A percentile compares a stretch with the other conserved stretches of the same genome.
These are phyloP conservation scores for Ciconia stormi DNA, from an alignment of 2,113 vertebrate species.

Conservation along the genomic window DNA sequence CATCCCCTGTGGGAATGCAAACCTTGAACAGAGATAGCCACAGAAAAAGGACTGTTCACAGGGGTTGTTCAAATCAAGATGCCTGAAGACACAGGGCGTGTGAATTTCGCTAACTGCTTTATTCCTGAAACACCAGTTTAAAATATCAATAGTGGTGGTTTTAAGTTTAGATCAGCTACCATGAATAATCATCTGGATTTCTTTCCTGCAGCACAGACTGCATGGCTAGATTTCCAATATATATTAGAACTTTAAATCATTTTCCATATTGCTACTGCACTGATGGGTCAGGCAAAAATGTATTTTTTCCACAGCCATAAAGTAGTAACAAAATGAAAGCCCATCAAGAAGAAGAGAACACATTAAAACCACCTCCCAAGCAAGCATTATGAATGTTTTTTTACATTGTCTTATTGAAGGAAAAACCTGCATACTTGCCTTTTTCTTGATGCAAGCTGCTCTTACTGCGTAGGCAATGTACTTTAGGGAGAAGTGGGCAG, in stretches of 20 bases:
- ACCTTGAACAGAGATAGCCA: conserved; percentile 65
- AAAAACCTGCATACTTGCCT: not conserved
- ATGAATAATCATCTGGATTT: not conserved
- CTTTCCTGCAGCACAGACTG: not conserved
- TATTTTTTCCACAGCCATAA: not conserved
- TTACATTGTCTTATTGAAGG: not conserved
- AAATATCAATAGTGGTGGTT: not conserved
- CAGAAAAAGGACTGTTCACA: conserved; percentile 1
- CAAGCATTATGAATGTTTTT: not conserved
- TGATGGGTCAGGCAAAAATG: not conserved
- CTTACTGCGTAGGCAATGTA: not conserved
- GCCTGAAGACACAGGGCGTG: not conserved
- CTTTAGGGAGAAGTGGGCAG: not conserved
- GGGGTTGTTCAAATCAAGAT: not conserved
- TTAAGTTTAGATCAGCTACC: conserved; percentile 7
- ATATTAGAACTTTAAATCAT: conserved; percentile 21
- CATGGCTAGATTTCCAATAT: not conserved
- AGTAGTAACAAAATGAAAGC: not conserved
- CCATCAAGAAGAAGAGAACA: not conserved
- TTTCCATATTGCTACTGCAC: not conserved
- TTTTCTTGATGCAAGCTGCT: not conserved
- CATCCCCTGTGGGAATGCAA: conserved; percentile 68
- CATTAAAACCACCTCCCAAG: not conserved
- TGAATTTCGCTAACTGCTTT: not conserved
- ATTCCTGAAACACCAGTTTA: not conserved